Base-by-base conservation (phyloP, 2,888 invertebrate genomes). In the Coecobrya sp. region DNA sequence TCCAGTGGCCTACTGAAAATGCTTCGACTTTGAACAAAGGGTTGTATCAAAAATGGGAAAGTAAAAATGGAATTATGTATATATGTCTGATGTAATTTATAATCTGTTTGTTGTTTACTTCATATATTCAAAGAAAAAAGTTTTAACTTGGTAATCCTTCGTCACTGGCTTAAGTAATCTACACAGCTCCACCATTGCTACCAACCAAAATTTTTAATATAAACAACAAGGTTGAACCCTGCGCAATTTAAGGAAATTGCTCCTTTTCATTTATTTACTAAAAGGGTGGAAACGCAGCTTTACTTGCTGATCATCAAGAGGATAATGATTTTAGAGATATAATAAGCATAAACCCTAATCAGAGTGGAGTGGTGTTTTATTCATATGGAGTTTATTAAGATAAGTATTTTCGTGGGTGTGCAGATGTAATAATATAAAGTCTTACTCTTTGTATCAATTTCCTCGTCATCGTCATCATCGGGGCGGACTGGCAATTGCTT, bases 361-460 rank as follows among this genome's bases (percentile, higher is more conserved):
- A 79, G 16, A 79, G n/a, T 7, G n/a, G n/a, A 55, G 30, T n/a
- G 16, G 76, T 19, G n/a, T 36, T 42, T 0, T 79, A 52, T 49
- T 55, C n/a, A 82, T n/a, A 59, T 82, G n/a, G n/a, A 19, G 36
- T 82, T 82, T 59, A 19, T 59, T n/a, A 82, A 59, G 81, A 82
- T 82, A n/a, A 59, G 30, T 76, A 30, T 82, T 82, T 82, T 82
- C 27, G 16, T 68, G 68, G 10, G 27, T 27, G 36, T 36, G 36
- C 1, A 36, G 30, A 5, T 13, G 30, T 30, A 70, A 25, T 42
- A 42, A 7, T 27, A 79, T 27, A 16, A 79, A 79, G 1, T 10
- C 97, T 96, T 96, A 97, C 97, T 96, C 95, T 97, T 97, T 94
- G 97, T 97, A 93, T 97, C 97, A 13, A 95, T 94, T n/a, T 96